These are phyloP conservation scores for Furnarius figulus DNA, from an alignment of 2,113 vertebrate species.

Conservation along the genomic window DNA sequence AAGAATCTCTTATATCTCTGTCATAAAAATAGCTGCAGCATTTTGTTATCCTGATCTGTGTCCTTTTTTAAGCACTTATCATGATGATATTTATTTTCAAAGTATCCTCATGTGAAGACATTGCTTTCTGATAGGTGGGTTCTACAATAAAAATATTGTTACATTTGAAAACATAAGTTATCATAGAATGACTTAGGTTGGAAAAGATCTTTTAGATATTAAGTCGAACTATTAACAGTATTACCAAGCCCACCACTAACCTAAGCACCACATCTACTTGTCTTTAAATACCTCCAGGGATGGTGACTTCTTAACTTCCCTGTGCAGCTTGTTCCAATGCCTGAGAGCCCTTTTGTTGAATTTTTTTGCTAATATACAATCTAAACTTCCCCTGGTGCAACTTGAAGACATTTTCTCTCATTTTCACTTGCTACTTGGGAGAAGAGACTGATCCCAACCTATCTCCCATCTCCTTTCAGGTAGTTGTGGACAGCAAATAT, in stretches of 20 bases:
- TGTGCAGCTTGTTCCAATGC: background rate
- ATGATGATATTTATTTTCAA: background rate
- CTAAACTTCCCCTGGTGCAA: background rate
- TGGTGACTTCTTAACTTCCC: no score
- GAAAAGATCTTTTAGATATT: background rate
- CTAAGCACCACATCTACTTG: background rate
- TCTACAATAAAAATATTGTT: background rate
- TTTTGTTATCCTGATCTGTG: background rate
- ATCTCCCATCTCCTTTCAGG: background rate
- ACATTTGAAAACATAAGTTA: background rate
- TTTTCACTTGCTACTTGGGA: background rate
- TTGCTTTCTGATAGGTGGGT: background rate
- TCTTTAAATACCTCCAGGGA: background rate
- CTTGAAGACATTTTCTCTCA: background rate
- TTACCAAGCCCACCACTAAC: background rate
- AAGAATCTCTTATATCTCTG: background rate
- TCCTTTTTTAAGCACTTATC: background rate
- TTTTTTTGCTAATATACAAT: background rate
- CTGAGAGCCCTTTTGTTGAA: background rate
- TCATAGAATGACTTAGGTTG: background rate
- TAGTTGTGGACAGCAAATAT: fast-evolving
- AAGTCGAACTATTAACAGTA: background rate
- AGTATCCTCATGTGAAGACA: background rate
- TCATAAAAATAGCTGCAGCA: background rate
- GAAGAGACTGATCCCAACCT: background rate